Percentiles rank a stretch among this genome's conserved stretches.
Evolutionary conservation across 2,113 vertebrate species (phyloP).

Genomic region (Marmota monax): DNA sequence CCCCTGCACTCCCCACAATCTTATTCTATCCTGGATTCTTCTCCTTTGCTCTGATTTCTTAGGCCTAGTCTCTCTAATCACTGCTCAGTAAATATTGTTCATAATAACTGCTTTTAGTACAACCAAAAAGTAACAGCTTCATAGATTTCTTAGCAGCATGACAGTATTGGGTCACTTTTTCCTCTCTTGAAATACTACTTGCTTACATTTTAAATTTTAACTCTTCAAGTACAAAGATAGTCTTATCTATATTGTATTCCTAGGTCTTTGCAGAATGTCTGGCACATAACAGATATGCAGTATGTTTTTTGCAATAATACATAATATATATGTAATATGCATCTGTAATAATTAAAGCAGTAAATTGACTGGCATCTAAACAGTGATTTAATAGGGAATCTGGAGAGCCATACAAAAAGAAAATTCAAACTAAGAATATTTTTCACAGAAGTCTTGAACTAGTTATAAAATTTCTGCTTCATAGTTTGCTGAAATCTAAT

Average conservation of each 20-base stretch:
- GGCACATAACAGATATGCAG: neutral
- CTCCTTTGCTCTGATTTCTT: slow-evolving; percentile 7
- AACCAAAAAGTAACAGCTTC: neutral
- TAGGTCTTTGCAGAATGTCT: neutral
- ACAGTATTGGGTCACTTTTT: neutral
- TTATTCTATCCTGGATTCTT: neutral
- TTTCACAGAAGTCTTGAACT: slow-evolving; percentile 52
- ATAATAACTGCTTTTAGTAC: neutral
- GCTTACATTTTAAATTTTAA: neutral
- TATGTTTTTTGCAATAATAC: neutral
- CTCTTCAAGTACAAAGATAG: neutral
- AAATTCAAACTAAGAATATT: slow-evolving; percentile 30
- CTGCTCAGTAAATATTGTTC: neutral
- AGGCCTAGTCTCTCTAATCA: neutral
- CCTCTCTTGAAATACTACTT: neutral
- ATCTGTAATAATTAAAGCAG: slow-evolving; percentile 10
- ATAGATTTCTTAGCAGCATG: slow-evolving; percentile 2
- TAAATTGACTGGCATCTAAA: slow-evolving; percentile 42
- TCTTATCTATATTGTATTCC: neutral
- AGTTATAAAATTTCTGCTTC: slow-evolving; percentile 56
- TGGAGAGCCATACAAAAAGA: neutral
- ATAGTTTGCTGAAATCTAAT: slow-evolving; percentile 16
- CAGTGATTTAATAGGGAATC: neutral
- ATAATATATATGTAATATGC: neutral
- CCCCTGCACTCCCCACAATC: neutral